Evolutionary conservation across 1,140 invertebrate genomes (phyloP).

Genomic region (Hydropsyche tenuis): DNA sequence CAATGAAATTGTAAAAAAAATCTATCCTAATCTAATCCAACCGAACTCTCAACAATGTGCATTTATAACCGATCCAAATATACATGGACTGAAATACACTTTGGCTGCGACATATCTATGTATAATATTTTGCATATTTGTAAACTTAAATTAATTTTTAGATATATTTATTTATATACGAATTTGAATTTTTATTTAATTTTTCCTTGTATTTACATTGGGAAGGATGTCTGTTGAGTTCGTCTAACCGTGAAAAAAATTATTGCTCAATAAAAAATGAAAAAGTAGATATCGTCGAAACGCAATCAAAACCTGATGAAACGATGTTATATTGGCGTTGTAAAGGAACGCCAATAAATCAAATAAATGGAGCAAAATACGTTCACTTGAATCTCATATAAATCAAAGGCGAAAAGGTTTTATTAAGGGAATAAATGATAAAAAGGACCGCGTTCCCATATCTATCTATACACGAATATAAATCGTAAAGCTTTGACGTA

Average conservation of each 20-base stretch:
- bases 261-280: constrained; percentile 13
- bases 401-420: constrained; percentile 27
- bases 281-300: constrained; percentile 11
- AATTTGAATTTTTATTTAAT: neutral
- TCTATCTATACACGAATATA: too few species aligned
- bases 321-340: constrained; percentile 27
- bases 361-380: constrained; percentile 22
- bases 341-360: constrained; percentile 21
- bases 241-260: neutral
- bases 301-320: constrained; percentile 25
- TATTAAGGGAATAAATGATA: constrained; percentile 28
- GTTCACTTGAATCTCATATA: constrained; percentile 22
- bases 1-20: too few species aligned
- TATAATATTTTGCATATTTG: too few species aligned
- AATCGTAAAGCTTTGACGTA: too few species aligned
- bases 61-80: too few species aligned
- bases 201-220: neutral
- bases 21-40: too few species aligned
- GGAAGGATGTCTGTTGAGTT: too few species aligned
- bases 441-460: neutral
- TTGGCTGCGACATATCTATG: too few species aligned
- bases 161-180: neutral
- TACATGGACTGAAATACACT: too few species aligned
- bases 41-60: too few species aligned
- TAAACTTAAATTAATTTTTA: too few species aligned